These are phyloP conservation scores for Paedocypris sp. DNA, from an alignment of 2,113 vertebrate genomes.

Conservation along the genomic window DNA sequence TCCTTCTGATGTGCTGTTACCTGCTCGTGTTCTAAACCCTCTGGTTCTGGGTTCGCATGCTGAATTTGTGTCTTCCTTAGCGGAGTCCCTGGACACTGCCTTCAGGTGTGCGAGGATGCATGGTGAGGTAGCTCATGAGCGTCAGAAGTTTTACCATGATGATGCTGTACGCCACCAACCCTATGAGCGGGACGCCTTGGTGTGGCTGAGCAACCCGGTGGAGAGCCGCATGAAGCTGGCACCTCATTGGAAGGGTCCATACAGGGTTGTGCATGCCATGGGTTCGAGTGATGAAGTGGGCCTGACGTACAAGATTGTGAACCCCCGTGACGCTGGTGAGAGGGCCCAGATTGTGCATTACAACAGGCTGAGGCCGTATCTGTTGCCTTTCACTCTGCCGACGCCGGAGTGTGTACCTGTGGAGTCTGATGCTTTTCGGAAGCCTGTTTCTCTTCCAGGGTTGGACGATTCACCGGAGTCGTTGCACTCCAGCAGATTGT, in stretches of 20 bases:
- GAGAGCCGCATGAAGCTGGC: neutral
- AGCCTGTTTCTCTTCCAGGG: neutral
- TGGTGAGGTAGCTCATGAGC: neutral
- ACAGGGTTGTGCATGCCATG: neutral
- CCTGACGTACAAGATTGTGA: neutral
- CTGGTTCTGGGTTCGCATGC: neutral
- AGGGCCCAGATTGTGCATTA: neutral
- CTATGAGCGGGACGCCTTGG: neutral
- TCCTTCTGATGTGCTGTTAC: neutral
- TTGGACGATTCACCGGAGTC: neutral
- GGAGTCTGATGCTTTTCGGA: neutral
- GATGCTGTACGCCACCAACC: neutral
- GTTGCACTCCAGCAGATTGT: neutral
- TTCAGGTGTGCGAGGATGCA: neutral
- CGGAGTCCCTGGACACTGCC: neutral
- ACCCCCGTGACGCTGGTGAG: neutral
- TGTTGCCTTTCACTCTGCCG: neutral
- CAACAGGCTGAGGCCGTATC: neutral
- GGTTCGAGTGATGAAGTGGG: neutral
- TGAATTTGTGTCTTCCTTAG: neutral
- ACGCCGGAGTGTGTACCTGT: neutral
- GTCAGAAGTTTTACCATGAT: neutral
- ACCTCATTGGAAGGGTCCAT: neutral
- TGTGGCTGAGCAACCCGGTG: neutral
- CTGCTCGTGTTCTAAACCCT: neutral